Conservation (phyloP, 2,797 vertebrate species). For the Chelmon rostratus region DNA sequence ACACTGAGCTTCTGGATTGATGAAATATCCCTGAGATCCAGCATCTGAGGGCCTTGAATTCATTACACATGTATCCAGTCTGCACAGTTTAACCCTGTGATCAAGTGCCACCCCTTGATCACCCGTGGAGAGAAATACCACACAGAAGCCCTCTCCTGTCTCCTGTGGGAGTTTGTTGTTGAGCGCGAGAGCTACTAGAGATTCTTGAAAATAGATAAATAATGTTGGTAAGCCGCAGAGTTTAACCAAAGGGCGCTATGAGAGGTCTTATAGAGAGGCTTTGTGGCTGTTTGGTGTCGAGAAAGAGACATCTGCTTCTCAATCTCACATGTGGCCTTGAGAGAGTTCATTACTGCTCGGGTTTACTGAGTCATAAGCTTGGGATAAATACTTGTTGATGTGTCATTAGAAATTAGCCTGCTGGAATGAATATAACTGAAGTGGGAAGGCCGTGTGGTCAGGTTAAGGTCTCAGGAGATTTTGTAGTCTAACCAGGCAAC, state of each 20-base stretch:
- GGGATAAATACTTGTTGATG: constrained; percentile 53
- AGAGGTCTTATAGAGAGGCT: constrained; percentile 49
- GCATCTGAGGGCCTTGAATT: constrained; percentile 70
- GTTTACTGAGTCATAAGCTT: constrained; percentile 47
- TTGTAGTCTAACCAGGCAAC: constrained; percentile 34
- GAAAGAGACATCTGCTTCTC: constrained; percentile 52
- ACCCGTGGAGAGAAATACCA: constrained; percentile 66
- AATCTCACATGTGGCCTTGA: constrained; percentile 45
- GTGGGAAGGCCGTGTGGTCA: constrained; percentile 34
- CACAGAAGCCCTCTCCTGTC: constrained; percentile 62
- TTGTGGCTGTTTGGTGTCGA: constrained; percentile 51
- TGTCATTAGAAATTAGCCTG: constrained; percentile 58
- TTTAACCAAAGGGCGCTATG: constrained; percentile 46
- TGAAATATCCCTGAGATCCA: constrained; percentile 67
- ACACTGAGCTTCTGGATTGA: constrained; percentile 67
- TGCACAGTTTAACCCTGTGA: constrained; percentile 55
- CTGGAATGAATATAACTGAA: constrained; percentile 25
- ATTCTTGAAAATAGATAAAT: constrained; percentile 73
- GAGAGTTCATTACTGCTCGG: constrained; percentile 42
- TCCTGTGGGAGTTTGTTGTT: constrained; percentile 58
- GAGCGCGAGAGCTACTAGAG: constrained; percentile 44
- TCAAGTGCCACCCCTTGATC: constrained; percentile 61
- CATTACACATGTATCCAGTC: constrained; percentile 67
- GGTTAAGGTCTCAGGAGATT: constrained; percentile 32
- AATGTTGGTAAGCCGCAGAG: constrained; percentile 64